These are phyloP conservation scores for Sinella curviseta DNA, from an alignment of 1,140 invertebrate species.

Conservation along the genomic window DNA sequence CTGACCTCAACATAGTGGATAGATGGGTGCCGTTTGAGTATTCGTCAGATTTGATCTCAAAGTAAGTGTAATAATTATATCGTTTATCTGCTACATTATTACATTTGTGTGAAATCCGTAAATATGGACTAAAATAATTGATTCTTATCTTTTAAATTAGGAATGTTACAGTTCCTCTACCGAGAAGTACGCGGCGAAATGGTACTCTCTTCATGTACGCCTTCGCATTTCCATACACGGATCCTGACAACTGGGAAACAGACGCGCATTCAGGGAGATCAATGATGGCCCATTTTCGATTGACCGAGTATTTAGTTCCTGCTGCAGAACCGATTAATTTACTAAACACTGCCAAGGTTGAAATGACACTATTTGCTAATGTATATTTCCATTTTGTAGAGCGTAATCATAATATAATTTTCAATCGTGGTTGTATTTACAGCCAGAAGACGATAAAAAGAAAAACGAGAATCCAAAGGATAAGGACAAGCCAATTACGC, in stretches of 20 bases:
- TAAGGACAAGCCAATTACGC: slow-evolving; percentile 58
- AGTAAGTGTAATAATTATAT: neutral
- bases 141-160: slow-evolving; percentile 54
- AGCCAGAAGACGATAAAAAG: slow-evolving; percentile 48
- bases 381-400: neutral
- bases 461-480: slow-evolving; percentile 40
- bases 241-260: slow-evolving; percentile 54
- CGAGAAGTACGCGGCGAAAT: slow-evolving; percentile 70
- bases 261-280: slow-evolving; percentile 59
- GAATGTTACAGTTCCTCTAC: slow-evolving; percentile 65
- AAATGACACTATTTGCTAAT: slow-evolving; percentile 6
- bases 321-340: slow-evolving; percentile 74
- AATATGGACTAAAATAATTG: slow-evolving; percentile 23
- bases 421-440: neutral
- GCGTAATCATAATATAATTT: neutral
- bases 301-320: slow-evolving; percentile 72
- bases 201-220: slow-evolving; percentile 72
- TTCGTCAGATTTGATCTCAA: neutral
- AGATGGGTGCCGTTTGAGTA: slow-evolving; percentile 46
- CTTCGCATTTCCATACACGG: slow-evolving; percentile 57
- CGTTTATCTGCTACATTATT: neutral
- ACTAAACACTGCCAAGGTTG: slow-evolving; percentile 59
- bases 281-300: slow-evolving; percentile 61
- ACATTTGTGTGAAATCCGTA: neutral
- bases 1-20: slow-evolving; percentile 49